Conservation (phyloP, 92 coral and sea anemone genomes). For the Epizoanthus fatuus region DNA sequence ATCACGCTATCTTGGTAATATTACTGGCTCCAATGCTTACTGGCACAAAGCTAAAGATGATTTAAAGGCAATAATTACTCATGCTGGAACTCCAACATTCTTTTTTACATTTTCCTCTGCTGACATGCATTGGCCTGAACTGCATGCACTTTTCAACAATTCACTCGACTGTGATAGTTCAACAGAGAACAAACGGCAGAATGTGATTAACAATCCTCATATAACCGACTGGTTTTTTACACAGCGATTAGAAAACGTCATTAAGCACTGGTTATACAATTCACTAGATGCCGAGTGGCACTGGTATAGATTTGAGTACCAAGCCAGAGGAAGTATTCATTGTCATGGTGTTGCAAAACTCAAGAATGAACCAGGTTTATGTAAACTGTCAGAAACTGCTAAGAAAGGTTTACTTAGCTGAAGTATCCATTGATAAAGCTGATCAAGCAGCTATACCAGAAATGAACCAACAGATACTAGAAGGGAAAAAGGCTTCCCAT, state of each 20-base stretch:
- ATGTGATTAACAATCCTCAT: slow-evolving; percentile 69
- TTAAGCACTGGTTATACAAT: slow-evolving; percentile 60
- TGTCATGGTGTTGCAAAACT: not conserved
- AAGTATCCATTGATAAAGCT: slow-evolving; percentile 46
- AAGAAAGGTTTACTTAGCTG: slow-evolving; percentile 67
- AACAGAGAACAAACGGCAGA: slow-evolving; percentile 44
- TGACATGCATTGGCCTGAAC: not conserved
- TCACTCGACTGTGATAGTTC: slow-evolving; percentile 28
- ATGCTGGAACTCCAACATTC: slow-evolving; percentile 77
- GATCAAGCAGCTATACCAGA: slow-evolving; percentile 49
- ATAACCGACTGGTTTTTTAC: too few relatives aligned
- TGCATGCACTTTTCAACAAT: not conserved
- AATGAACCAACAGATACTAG: slow-evolving; percentile 51
- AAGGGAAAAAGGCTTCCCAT: slow-evolving; percentile 62
- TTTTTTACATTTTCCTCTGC: slow-evolving; percentile 69
- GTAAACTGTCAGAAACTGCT: slow-evolving; percentile 54
- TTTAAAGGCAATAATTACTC: too few relatives aligned
- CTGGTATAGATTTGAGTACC: too few relatives aligned
- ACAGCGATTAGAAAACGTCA: not conserved
- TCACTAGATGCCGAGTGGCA: not conserved
- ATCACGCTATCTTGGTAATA: too few relatives aligned
- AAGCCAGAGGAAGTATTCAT: not conserved
- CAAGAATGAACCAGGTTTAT: slow-evolving; percentile 59
- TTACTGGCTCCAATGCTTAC: too few relatives aligned
- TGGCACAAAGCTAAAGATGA: too few relatives aligned